Evolutionary conservation across 2,113 vertebrate species (phyloP).

Genomic region (Patagioenas fasciata): DNA sequence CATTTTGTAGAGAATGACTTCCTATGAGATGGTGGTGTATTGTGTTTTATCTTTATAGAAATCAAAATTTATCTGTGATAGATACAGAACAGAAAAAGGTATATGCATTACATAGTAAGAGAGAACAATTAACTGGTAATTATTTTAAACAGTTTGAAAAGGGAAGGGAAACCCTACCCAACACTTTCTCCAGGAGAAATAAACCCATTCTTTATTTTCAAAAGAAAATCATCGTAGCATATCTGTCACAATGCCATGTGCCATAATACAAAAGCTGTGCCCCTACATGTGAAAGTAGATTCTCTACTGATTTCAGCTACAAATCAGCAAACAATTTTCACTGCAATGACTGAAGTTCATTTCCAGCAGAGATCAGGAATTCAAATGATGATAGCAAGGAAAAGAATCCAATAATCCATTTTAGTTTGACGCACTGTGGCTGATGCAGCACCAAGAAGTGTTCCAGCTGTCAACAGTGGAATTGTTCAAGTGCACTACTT

Average conservation of each 20-base stretch:
- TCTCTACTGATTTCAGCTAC: not conserved
- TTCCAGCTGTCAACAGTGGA: not conserved
- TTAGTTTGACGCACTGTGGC: not conserved
- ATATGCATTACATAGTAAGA: not conserved
- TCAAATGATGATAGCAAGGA: not conserved
- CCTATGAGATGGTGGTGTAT: not conserved
- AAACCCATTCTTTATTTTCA: not conserved
- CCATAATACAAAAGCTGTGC: not conserved
- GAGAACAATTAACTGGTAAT: not conserved
- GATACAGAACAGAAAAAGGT: not conserved
- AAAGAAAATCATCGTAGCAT: not conserved
- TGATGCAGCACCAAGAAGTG: not conserved
- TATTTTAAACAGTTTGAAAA: not conserved
- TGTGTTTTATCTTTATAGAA: not conserved
- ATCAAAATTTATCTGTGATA: not conserved
- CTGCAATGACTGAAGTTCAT: not conserved
- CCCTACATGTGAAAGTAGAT: not conserved
- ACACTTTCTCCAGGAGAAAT: not conserved
- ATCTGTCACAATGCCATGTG: not conserved
- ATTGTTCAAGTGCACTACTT: not conserved
- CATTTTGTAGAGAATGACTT: not conserved
- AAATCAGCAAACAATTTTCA: not conserved
- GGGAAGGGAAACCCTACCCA: not conserved
- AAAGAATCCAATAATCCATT: not conserved
- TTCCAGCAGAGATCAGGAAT: not conserved